A percentile compares a stretch with the other conserved stretches of the same genome.
These are phyloP conservation scores for Halcyon badia DNA, from an alignment of 2,797 vertebrate species.

Conservation along the genomic window DNA sequence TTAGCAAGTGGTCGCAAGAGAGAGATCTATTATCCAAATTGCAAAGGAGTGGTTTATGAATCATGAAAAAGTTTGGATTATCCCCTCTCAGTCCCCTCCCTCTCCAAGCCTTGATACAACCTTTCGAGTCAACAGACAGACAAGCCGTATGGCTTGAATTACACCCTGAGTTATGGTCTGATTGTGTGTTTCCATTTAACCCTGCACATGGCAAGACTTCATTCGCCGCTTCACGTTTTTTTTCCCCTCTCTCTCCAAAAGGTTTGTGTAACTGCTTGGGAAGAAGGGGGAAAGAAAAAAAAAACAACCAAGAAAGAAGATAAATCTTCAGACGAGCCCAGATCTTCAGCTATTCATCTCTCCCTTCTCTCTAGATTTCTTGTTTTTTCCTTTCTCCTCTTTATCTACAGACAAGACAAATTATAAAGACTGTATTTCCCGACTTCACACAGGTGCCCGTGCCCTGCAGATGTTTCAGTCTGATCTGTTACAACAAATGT, in stretches of 20 bases:
- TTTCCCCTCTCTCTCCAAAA: neutral
- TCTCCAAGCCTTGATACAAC: constrained; percentile 33
- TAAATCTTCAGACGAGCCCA: neutral
- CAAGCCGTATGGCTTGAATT: constrained; percentile 76
- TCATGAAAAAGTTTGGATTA: constrained; percentile 13
- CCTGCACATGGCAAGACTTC: constrained; percentile 53
- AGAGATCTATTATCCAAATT: constrained; percentile 63
- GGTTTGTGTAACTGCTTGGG: neutral
- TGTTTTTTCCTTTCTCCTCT: neutral
- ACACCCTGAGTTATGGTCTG: constrained; percentile 44
- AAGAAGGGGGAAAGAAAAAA: neutral
- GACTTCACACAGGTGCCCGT: neutral
- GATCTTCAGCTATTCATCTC: neutral
- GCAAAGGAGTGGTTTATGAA: constrained; percentile 74
- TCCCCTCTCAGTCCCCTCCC: neutral
- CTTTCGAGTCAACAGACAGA: constrained; percentile 42
- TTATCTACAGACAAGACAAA: neutral
- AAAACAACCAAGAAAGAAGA: neutral
- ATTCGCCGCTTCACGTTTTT: neutral
- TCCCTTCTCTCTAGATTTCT: neutral
- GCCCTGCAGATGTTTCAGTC: constrained; percentile 44
- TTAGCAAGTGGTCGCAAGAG: fast-evolving
- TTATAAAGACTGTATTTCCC: neutral
- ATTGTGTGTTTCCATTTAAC: constrained; percentile 70
- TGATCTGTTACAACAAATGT: constrained; percentile 39